Evolutionary conservation across 2,113 vertebrate genomes (phyloP).

Genomic region (Callionymus lyra): DNA sequence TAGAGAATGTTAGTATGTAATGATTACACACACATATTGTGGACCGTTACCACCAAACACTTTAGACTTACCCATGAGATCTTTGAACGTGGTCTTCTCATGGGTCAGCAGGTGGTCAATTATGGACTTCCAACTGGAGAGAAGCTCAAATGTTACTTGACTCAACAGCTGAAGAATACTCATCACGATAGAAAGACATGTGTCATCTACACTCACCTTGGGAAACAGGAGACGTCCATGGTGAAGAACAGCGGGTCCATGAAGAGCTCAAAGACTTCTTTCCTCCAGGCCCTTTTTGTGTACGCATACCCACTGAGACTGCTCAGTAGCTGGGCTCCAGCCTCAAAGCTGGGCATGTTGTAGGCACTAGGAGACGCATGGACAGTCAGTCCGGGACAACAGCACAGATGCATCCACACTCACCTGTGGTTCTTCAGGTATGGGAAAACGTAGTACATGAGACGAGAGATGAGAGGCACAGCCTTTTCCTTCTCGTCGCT

Average conservation of each 20-base stretch:
- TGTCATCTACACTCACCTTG: constrained; percentile 65
- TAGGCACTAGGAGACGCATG: constrained; percentile 69
- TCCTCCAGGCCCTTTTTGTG: constrained; percentile 92
- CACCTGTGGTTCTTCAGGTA: constrained; percentile 95
- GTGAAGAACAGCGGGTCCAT: constrained; percentile 95
- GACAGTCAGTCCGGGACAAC: not conserved
- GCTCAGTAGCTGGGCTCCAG: constrained; percentile 83
- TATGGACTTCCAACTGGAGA: constrained; percentile 85
- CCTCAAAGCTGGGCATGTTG: constrained; percentile 90
- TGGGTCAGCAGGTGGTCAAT: constrained; percentile 94
- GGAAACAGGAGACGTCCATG: constrained; percentile 81
- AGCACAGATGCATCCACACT: not conserved
- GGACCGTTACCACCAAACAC: not conserved
- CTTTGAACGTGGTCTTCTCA: constrained; percentile 98
- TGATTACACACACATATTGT: not conserved
- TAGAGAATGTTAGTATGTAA: no score
- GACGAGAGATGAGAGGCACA: constrained; percentile 83
- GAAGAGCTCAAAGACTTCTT: constrained; percentile 87
- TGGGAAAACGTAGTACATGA: constrained; percentile 93
- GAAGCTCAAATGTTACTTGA: not conserved
- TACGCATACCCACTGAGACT: constrained; percentile 94
- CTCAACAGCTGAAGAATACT: not conserved
- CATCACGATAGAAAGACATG: no score
- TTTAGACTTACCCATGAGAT: constrained; percentile 87
- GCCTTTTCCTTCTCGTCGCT: constrained; percentile 97